Base-by-base conservation (phyloP, 2,113 vertebrate genomes). In the Mellivora capensis region DNA sequence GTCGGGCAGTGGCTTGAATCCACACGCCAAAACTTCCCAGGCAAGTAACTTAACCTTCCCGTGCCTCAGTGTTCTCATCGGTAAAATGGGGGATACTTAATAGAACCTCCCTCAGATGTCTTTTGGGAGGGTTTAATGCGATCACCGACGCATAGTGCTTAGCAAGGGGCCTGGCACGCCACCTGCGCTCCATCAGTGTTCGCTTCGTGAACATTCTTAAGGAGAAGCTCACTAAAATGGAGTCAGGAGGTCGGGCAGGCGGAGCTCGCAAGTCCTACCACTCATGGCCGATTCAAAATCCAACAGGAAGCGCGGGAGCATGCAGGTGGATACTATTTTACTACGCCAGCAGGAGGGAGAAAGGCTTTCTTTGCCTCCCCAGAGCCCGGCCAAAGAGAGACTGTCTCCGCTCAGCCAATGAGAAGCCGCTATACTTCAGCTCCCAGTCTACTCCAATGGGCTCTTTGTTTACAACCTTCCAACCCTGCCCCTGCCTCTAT, bases 171-270 rank as follows among this genome's bases (percentile, higher is more conserved):
- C 37, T 82, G 91, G 34, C 10, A 12, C 12, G 2, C 7, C 2
- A 2, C 8, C 23, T 57, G 39, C 5, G 0, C 3, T 4, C 57
- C 76, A 27, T 71, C 34, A 1, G 14, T 18, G 27, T 47, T 2
- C 2, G 34, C 9, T 44, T 9, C 6, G 1, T 74, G 72, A 42
- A 27, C 25, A 44, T 44, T 27, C 39, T 14, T 44, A 76, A 29
- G 42, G 42, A 27, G 42, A 47, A 76, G 8, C 72, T 44, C 39
- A 44, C 42, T 76, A 29, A 27, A 17, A 76, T 17, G 42, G 27
- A 47, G 42, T 9, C 42, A 27, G 42, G 42, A 44, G 42, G 72
- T 47, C 44, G 25, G 72, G 72, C 25, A 44, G 7, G 14, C 3
- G 42, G 72, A 47, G 42, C 72, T 44, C 25, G 3, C 13, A 76